Evolutionary conservation across 2,888 invertebrate species (phyloP).

Genomic region (Ecliptopera silaceata): DNA sequence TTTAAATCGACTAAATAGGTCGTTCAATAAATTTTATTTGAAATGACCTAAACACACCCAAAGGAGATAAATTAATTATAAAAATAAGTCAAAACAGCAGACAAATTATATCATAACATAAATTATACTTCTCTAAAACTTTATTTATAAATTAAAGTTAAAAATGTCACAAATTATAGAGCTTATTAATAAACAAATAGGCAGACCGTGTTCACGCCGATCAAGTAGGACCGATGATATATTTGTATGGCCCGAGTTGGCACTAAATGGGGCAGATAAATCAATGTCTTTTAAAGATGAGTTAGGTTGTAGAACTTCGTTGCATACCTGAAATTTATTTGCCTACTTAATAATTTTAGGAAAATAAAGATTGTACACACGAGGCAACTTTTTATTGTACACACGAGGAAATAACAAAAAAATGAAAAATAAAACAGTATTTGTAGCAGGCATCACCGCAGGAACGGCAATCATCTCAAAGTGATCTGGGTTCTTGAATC

Average conservation of each 20-base stretch:
- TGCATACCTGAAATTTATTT: neutral
- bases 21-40: too few relatives aligned
- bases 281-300: conserved; percentile 56
- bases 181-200: conserved; percentile 51
- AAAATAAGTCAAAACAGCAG: neutral
- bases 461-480: too few relatives aligned
- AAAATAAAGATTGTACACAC: too few relatives aligned
- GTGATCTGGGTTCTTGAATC: too few relatives aligned
- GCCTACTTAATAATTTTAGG: too few relatives aligned
- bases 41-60: neutral
- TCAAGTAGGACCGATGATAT: conserved; percentile 57
- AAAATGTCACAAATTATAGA: conserved; percentile 34
- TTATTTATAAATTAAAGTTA: conserved; percentile 33
- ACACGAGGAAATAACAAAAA: too few relatives aligned
- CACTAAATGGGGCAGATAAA: conserved; percentile 62
- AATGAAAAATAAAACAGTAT: too few relatives aligned
- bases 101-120: conserved; percentile 9
- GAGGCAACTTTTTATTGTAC: too few relatives aligned
- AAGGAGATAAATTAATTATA: neutral
- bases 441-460: too few relatives aligned
- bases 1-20: too few relatives aligned
- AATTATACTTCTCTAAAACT: conserved; percentile 32
- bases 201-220: conserved; percentile 51
- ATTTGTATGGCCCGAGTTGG: conserved; percentile 60
- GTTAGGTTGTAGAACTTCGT: neutral